Percentiles rank a stretch among this genome's conserved stretches.
These are phyloP conservation scores for Cataglyphis cursor DNA, from an alignment of 2,888 invertebrate species.

Conservation along the genomic window DNA sequence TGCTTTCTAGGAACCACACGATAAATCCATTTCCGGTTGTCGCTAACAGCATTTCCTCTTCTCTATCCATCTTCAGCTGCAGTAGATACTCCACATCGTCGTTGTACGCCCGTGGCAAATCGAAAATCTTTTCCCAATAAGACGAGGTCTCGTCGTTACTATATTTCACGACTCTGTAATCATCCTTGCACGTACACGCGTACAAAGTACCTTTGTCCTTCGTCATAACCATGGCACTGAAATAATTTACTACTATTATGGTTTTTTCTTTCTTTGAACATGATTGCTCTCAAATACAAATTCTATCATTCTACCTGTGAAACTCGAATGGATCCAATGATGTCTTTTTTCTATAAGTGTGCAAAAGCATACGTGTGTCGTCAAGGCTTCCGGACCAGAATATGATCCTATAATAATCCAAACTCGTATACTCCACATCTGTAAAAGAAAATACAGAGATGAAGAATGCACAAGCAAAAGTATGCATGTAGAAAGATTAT, in stretches of 20 bases:
- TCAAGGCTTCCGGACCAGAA: slow-evolving; percentile 95
- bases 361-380: slow-evolving; percentile 91
- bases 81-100: slow-evolving; percentile 92
- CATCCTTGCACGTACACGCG: slow-evolving; percentile 90
- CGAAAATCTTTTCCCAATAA: slow-evolving; percentile 90
- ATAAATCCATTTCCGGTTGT: slow-evolving; percentile 95
- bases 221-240: slow-evolving; percentile 91
- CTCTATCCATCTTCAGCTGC: slow-evolving; percentile 94
- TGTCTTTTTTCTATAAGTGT: slow-evolving; percentile 88
- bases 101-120: slow-evolving; percentile 90
- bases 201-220: slow-evolving; percentile 90
- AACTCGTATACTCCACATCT: slow-evolving; percentile 91
- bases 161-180: slow-evolving; percentile 88
- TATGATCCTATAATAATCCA: slow-evolving; percentile 91
- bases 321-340: slow-evolving; percentile 89
- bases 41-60: slow-evolving; percentile 93
- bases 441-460: slow-evolving; percentile 81
- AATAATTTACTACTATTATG: slow-evolving; percentile 27
- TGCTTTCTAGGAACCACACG: slow-evolving; percentile 91
- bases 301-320: slow-evolving; percentile 86
- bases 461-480: not conserved
- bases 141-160: slow-evolving; percentile 86
- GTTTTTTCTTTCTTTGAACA: not conserved
- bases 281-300: not conserved
- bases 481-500: slow-evolving; percentile 8